Percentiles rank a stretch among this genome's conserved stretches.
Conservation (phyloP, 2,888 invertebrate genomes). For the Alloscopus bannaensis region DNA sequence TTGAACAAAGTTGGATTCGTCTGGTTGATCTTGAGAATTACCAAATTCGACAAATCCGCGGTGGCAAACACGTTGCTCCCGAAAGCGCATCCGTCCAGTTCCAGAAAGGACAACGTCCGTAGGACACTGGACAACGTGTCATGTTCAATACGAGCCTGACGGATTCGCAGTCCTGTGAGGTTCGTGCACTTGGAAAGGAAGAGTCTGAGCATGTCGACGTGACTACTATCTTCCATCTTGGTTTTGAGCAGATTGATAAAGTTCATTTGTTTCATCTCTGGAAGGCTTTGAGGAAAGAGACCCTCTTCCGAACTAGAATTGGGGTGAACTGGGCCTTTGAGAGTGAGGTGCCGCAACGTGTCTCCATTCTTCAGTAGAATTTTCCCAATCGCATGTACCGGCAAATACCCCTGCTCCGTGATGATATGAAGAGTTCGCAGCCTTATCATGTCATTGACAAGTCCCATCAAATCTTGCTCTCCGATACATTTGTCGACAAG, state of each 20-base stretch:
- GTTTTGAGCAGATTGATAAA: background rate
- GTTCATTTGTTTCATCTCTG: background rate
- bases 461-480: conserved; percentile 7
- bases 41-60: background rate
- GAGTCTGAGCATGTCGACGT: background rate
- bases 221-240: too few relatives aligned
- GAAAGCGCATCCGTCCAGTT: background rate
- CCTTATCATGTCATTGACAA: background rate
- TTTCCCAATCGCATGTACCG: conserved; percentile 2
- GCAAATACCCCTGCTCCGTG: background rate
- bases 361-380: background rate
- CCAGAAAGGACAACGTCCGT: background rate
- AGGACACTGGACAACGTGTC: too few relatives aligned
- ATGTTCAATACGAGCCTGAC: too few relatives aligned
- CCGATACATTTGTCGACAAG: background rate
- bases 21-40: background rate
- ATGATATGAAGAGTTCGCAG: background rate
- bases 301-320: background rate
- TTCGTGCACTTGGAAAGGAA: conserved; percentile 24
- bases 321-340: background rate
- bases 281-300: background rate
- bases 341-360: background rate
- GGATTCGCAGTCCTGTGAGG: background rate
- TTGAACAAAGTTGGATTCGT: background rate
- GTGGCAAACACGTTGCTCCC: background rate